Evolutionary conservation across 2,888 invertebrate genomes (phyloP).

Genomic region (Drosophila borealis): DNA sequence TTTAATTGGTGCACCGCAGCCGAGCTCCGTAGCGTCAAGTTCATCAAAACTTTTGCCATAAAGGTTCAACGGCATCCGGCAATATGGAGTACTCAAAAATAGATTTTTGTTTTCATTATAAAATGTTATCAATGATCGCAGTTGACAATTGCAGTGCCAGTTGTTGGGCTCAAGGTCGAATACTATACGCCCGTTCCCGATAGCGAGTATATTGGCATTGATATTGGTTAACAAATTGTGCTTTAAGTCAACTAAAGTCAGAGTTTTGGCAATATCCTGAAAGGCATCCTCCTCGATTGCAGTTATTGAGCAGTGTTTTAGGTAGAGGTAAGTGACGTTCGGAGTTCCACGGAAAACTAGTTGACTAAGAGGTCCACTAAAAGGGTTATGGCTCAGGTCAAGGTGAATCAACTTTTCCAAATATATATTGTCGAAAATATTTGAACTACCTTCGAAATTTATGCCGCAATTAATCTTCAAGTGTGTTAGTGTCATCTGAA

Average conservation of each 20-base stretch:
- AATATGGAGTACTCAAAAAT: constrained; percentile 74
- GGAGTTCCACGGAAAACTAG: constrained; percentile 67
- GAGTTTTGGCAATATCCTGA: constrained; percentile 47
- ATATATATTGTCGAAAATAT: constrained; percentile 68
- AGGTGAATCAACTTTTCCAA: constrained; percentile 63
- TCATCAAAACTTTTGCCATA: constrained; percentile 68
- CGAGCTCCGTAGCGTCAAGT: constrained; percentile 33
- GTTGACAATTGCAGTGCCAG: constrained; percentile 76
- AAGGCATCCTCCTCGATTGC: constrained; percentile 74
- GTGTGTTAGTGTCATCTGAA: constrained; percentile 71
- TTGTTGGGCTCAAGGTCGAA: constrained; percentile 72
- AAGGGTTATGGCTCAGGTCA: constrained; percentile 76
- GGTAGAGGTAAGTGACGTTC: constrained; percentile 65
- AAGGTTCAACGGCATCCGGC: constrained; percentile 63
- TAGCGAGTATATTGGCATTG: constrained; percentile 27
- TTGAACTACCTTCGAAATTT: constrained; percentile 44
- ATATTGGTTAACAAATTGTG: constrained; percentile 72
- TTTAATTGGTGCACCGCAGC: constrained; percentile 21
- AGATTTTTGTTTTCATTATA: constrained; percentile 48
- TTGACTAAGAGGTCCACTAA: constrained; percentile 61
- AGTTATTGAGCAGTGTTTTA: constrained; percentile 64
- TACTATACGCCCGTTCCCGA: constrained; percentile 16
- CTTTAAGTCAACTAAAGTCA: constrained; percentile 73
- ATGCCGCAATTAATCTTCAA: constrained; percentile 68
- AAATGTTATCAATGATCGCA: constrained; percentile 55